Evolutionary conservation across 2,888 invertebrate genomes (phyloP), one percentile per base, ranked within the genome.

Genomic region (Megaustenia siamemsis): DNA sequence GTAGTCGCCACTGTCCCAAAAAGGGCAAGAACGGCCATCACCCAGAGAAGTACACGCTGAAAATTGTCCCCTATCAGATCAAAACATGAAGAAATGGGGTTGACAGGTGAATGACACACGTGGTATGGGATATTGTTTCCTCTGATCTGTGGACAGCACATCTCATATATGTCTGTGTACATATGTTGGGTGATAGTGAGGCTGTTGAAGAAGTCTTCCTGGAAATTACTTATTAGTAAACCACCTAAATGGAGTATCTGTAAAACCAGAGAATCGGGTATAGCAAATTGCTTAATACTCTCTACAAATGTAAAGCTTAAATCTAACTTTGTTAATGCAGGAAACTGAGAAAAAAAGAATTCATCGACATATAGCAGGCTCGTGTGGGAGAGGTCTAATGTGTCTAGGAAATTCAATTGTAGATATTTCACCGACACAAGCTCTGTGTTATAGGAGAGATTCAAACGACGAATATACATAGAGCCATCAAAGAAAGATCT

Each of bases 71-170:
- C 79, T 86, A 90, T 87, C 40, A 90, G 85, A 73, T 90, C 89
- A 24, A 82, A 86, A 69, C 90, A 90, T 21, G 90, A 89, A n/a
- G 89, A 88, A 71, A 90, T 83, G 15, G 80, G 75, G 80, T 89
- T 87, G 28, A 88, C 87, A 45, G 87, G 78, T 66, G 87, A 56
- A 35, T 78, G 66, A 77, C 88, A 87, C 1, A 71, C 66, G 8
- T 66, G n/a, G 24, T 43, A 43, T 18, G 60, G 60, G 4, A 49
- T 78, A 0, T 28, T 56, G 0, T 12, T 18, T 18, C 60, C 68
- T 28, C 60, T 68, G 56, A 78, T 32, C 53, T 83, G 83, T 0
- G 78, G 78, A n/a, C 83, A 83, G 43, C 83, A 83, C 38, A 83
- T 28, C 38, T 79, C 71, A 45, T 60, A 83, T 4, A 28, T 28